Evolutionary conservation across 2,797 vertebrate species (phyloP).

Genomic region (Apogon hyalosoma): DNA sequence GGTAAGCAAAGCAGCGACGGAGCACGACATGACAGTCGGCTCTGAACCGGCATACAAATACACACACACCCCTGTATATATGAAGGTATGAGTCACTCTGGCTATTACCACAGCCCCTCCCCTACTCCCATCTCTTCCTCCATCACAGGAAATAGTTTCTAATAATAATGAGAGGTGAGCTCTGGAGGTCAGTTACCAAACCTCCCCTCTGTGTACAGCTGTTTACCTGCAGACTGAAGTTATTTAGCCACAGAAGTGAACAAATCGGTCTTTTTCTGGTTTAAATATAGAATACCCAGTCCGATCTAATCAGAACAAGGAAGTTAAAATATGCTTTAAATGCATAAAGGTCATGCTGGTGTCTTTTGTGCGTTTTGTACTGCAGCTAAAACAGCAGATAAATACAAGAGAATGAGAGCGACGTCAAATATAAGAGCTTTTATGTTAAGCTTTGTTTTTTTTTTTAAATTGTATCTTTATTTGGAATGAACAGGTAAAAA

Average conservation of each 20-base stretch:
- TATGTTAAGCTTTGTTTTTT: too few relatives aligned
- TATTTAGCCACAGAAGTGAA: too few relatives aligned
- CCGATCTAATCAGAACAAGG: neutral
- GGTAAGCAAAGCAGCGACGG: slow-evolving; percentile 44
- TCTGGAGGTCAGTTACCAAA: slow-evolving; percentile 35
- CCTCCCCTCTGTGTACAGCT: slow-evolving; percentile 16
- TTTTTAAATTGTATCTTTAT: too few relatives aligned
- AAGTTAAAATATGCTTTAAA: neutral
- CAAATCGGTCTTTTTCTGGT: neutral
- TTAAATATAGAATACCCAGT: neutral
- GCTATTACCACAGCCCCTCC: slow-evolving; percentile 33
- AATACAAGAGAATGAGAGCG: too few relatives aligned
- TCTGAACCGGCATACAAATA: slow-evolving; percentile 47
- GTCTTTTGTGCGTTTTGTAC: neutral
- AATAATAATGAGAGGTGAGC: slow-evolving; percentile 60
- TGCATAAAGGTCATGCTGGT: neutral
- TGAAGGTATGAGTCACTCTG: slow-evolving; percentile 57
- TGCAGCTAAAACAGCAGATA: neutral
- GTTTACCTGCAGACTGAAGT: slow-evolving; percentile 7
- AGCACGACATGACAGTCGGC: slow-evolving; percentile 44
- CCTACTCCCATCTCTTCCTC: neutral
- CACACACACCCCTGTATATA: slow-evolving; percentile 15
- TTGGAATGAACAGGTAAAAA: too few relatives aligned
- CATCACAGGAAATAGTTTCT: slow-evolving; percentile 73
- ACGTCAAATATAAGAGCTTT: too few relatives aligned